Conservation (phyloP, 2,113 vertebrate genomes). For the Vulpes ferrilata region DNA sequence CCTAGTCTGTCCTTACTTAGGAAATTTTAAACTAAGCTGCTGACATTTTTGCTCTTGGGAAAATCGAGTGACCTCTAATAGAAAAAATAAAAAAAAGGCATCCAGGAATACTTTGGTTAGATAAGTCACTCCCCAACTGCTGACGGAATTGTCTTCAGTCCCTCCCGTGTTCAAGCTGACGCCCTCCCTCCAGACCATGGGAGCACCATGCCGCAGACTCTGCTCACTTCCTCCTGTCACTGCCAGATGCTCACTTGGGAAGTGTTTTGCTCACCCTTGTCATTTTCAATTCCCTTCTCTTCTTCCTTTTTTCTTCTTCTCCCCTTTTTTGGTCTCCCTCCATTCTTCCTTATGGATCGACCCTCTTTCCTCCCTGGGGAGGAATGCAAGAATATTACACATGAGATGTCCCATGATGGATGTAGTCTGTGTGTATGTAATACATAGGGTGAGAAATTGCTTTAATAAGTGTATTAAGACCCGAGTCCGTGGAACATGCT, state of each 20-base stretch:
- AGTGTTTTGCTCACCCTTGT: slow-evolving; percentile 57
- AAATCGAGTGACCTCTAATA: neutral
- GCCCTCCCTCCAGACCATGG: neutral
- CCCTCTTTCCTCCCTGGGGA: slow-evolving; percentile 24
- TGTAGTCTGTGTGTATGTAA: slow-evolving; percentile 60
- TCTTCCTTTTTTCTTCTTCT: neutral
- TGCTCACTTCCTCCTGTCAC: neutral
- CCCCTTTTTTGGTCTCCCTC: too few species aligned
- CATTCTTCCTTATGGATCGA: neutral
- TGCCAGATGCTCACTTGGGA: slow-evolving; percentile 62
- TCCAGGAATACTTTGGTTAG: neutral
- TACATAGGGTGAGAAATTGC: slow-evolving; percentile 72
- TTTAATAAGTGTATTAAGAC: slow-evolving; percentile 82
- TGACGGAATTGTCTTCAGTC: neutral
- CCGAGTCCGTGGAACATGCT: slow-evolving; percentile 66
- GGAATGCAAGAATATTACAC: slow-evolving; percentile 73
- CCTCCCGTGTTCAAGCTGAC: neutral
- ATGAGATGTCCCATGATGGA: slow-evolving; percentile 34
- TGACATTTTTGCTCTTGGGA: slow-evolving; percentile 48
- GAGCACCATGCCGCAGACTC: neutral
- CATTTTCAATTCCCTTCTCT: slow-evolving; percentile 46
- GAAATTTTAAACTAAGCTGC: slow-evolving; percentile 48
- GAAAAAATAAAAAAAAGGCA: neutral
- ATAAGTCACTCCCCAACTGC: neutral
- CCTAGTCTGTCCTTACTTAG: neutral